These are phyloP conservation scores for Lateolabrax maculatus DNA, from an alignment of 2,797 vertebrate species.

Conservation along the genomic window DNA sequence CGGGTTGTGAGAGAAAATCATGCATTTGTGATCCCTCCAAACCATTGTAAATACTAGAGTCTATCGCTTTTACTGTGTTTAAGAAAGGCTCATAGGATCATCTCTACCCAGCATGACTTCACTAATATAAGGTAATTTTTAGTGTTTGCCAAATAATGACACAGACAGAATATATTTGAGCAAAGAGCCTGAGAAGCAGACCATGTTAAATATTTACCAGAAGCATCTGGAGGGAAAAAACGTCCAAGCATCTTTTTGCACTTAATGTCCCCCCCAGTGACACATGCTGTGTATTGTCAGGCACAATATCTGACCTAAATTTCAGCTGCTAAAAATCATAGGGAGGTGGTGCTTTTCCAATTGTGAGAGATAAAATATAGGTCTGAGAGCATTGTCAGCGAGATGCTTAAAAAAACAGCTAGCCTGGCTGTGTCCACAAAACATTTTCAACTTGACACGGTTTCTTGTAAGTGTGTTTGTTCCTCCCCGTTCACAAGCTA, in stretches of 20 bases:
- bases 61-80: constrained; percentile 36
- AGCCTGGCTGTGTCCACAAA: not conserved
- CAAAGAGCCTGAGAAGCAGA: constrained; percentile 48
- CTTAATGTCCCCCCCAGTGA: constrained; percentile 30
- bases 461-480: too few species aligned
- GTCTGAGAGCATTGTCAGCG: not conserved
- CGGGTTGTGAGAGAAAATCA: constrained; percentile 1
- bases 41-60: constrained; percentile 36
- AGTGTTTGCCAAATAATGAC: constrained; percentile 72
- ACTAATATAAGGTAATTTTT: constrained; percentile 43
- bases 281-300: constrained; percentile 49
- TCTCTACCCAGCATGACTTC: constrained; percentile 28
- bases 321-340: constrained; percentile 59
- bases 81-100: constrained; percentile 23
- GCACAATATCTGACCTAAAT: constrained; percentile 63
- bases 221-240: constrained; percentile 68
- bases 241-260: constrained; percentile 60
- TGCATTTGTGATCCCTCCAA: constrained; percentile 17
- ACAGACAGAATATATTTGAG: constrained; percentile 52
- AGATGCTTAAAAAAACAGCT: not conserved
- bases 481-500: not conserved
- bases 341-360: constrained; percentile 19
- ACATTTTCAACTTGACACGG: too few species aligned
- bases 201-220: constrained; percentile 66
- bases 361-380: constrained; percentile 43